Evolutionary conservation across 2,888 invertebrate species (phyloP).

Genomic region (Synergus laeviventris): DNA sequence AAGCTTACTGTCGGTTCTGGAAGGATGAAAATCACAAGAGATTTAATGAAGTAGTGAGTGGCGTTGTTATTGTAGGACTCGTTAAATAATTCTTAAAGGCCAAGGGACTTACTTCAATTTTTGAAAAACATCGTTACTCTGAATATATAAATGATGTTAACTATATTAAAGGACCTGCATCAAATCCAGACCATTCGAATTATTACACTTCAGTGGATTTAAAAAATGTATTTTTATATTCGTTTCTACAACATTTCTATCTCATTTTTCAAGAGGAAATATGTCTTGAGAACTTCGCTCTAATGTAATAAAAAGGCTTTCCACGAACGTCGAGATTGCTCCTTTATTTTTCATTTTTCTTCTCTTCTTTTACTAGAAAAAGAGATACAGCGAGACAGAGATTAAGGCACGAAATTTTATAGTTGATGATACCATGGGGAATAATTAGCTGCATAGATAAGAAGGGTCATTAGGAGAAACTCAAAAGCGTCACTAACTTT

Average conservation of each 20-base stretch:
- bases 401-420: background rate
- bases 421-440: background rate
- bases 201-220: too few species aligned
- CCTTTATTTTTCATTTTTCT: background rate
- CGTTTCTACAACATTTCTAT: background rate
- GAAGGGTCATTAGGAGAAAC: background rate
- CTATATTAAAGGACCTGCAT: too few species aligned
- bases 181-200: too few species aligned
- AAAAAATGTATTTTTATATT: background rate
- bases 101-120: too few species aligned
- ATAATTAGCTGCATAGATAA: background rate
- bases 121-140: too few species aligned
- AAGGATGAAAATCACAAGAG: slow-evolving; percentile 9
- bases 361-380: background rate
- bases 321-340: background rate
- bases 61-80: background rate
- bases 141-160: too few species aligned
- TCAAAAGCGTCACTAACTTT: background rate
- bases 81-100: background rate
- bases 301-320: background rate
- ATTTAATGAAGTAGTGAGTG: slow-evolving; percentile 3
- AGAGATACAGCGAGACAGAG: background rate
- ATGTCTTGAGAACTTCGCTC: background rate
- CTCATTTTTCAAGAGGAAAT: background rate
- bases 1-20: slow-evolving; percentile 10